These are phyloP conservation scores for Eristalinus sepulchralis DNA, from an alignment of 2,888 invertebrate genomes.

Conservation along the genomic window DNA sequence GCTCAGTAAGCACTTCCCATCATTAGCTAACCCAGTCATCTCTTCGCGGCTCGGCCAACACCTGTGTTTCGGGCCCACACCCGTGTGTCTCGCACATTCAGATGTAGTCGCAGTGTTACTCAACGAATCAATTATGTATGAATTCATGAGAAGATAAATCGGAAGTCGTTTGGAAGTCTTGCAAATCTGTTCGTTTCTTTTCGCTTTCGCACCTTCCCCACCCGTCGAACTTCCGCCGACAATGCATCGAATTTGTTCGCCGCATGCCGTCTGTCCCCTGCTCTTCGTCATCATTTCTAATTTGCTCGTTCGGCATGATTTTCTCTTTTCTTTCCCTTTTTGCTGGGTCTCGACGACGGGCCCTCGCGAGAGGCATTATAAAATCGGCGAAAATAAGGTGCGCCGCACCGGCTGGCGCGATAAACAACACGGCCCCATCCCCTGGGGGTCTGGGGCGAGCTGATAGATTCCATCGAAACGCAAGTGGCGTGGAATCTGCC, in stretches of 20 bases:
- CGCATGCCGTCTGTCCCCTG: neutral
- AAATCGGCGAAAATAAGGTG: constrained; percentile 45
- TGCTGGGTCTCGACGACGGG: too few species aligned
- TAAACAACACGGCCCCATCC: neutral
- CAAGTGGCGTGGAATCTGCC: neutral
- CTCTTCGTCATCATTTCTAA: constrained; percentile 19
- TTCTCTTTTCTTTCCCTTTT: constrained; percentile 16
- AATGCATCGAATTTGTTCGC: neutral
- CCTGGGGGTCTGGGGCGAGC: neutral
- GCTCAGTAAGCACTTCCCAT: constrained; percentile 49
- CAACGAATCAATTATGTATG: constrained; percentile 50
- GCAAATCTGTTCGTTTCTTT: constrained; percentile 27
- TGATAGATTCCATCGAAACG: constrained; percentile 13
- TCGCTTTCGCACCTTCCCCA: neutral
- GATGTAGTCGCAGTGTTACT: constrained; percentile 17
- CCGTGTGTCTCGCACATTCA: neutral
- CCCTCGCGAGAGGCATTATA: constrained; percentile 17
- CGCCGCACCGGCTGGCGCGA: constrained; percentile 9
- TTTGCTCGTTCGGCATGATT: neutral
- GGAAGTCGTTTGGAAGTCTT: constrained; percentile 29
- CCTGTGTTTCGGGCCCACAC: constrained; percentile 35
- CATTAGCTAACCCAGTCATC: constrained; percentile 51
- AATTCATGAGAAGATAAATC: constrained; percentile 54
- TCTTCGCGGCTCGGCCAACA: constrained; percentile 35
- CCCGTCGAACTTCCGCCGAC: neutral